phyloP scores from a whole-genome alignment of 2,888 invertebrate genomes.

The Leptogaster cylindrica region DNA sequence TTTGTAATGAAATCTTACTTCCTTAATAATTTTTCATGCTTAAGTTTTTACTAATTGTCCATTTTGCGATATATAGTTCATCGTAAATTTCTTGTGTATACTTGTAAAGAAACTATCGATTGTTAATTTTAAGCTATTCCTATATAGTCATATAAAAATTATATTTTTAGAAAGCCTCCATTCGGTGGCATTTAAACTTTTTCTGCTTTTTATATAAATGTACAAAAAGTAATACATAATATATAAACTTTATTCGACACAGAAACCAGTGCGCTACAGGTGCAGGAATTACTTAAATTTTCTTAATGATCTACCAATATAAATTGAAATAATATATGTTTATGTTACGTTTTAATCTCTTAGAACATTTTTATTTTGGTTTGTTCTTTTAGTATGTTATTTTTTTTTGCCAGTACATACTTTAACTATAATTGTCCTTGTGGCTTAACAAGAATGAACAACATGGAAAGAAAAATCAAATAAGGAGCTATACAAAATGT shows the following conservation, averaged over 20 bases:
- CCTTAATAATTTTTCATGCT: neutral
- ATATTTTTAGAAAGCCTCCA: constrained; percentile 17
- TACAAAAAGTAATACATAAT: constrained; percentile 16
- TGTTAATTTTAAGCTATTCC: constrained; percentile 28
- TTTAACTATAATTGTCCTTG: too few relatives aligned
- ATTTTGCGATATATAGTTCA: neutral
- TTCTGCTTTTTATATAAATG: constrained; percentile 27
- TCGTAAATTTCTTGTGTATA: constrained; percentile 5
- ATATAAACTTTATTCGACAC: neutral
- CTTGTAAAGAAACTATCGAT: constrained; percentile 1
- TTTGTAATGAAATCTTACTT: constrained; percentile 13
- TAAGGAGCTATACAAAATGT: too few relatives aligned
- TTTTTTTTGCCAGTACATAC: too few relatives aligned
- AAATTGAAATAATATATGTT: too few relatives aligned
- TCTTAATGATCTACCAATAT: too few relatives aligned
- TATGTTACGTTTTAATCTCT: too few relatives aligned
- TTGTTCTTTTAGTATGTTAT: too few relatives aligned
- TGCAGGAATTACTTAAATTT: too few relatives aligned
- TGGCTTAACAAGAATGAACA: too few relatives aligned
- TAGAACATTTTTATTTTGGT: too few relatives aligned
- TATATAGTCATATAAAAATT: constrained; percentile 24
- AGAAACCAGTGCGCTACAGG: too few relatives aligned
- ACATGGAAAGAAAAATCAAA: too few relatives aligned
- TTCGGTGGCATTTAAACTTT: neutral
- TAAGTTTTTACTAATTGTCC: neutral